Base-by-base conservation (phyloP, 2,113 vertebrate species). In the Forbesichthys agassizii region DNA sequence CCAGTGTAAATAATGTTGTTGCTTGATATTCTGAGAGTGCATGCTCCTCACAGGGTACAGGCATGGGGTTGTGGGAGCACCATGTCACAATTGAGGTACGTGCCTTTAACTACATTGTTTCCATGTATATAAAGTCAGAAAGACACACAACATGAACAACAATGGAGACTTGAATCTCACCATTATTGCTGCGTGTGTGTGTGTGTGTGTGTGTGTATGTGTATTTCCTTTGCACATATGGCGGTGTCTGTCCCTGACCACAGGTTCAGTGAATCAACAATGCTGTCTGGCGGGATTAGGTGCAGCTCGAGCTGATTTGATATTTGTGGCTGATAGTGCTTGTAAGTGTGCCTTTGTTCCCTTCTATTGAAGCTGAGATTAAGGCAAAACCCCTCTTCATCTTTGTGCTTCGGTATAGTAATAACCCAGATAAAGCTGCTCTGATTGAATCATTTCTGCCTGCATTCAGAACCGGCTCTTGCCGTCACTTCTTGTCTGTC, bases 351-450 rank as follows among this genome's bases (percentile, higher is more conserved):
- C 78, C 86, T 93, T 93, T 92, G 90, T 92, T 91, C 83, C 82
- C 79, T 75, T 89, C 90, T 75, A 93, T 92, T 93, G 92, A 93
- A 86, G 79, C 80, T 54, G 68, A 90, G 92, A 92, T 93, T 92
- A 92, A 92, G 91, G 84, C 83, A 66, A 92, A 89, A 90, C 90
- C 90, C 86, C 90, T 93, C 91, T 93, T 92, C 92, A 92, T 93
- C 91, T 91, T 90, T 78, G 81, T 85, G 89, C 85, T 82, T 90
- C 85, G 80, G 89, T 85, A 86, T 88, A 88, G 88, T 92, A 92
- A 92, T 92, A 93, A 92, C 87, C 75, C 75, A 88, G 92, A 92
- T 92, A 93, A 92, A 91, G 85, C 89, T 86, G 83, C 84, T 86
- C 89, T 93, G 91, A 93, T 92, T 90, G 87, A 93, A 93, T 91